phyloP scores from a whole-genome alignment of 1,140 invertebrate species.

The Drosophila saltans region DNA sequence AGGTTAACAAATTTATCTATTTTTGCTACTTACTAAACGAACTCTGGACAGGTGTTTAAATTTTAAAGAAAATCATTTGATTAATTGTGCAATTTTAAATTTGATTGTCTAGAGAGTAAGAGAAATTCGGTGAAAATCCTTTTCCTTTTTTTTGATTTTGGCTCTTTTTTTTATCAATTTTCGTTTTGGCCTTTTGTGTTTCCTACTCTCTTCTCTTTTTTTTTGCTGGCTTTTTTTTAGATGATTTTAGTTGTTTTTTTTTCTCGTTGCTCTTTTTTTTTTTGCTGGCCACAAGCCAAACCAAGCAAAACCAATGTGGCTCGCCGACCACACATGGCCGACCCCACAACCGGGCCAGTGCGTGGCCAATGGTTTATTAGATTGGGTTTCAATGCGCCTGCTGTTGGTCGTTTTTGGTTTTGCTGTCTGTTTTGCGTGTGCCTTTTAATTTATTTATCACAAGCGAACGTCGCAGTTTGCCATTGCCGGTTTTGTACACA shows the following conservation, averaged over 20 bases:
- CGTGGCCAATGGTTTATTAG: conserved; percentile 73
- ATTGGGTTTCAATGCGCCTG: conserved; percentile 48
- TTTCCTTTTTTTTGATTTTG: neutral
- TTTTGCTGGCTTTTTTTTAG: neutral
- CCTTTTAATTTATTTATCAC: conserved; percentile 80
- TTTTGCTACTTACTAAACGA: no score
- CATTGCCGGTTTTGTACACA: neutral
- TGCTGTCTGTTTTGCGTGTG: conserved; percentile 71
- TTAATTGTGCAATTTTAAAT: neutral
- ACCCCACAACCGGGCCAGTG: conserved; percentile 19
- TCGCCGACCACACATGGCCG: conserved; percentile 23
- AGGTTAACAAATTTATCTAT: no score
- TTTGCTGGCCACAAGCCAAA: conserved; percentile 7
- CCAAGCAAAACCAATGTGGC: conserved; percentile 10
- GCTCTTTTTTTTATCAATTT: conserved; percentile 19
- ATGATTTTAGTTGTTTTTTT: neutral
- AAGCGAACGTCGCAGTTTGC: conserved; percentile 31
- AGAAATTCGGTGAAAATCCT: neutral
- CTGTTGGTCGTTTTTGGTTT: conserved; percentile 51
- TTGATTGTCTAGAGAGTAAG: neutral
- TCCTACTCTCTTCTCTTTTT: neutral
- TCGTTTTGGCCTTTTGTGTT: conserved; percentile 9
- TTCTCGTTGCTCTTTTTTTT: neutral
- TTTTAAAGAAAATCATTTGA: no score
- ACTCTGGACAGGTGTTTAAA: no score